Percentiles rank a stretch among this genome's conserved stretches.
Evolutionary conservation across 2,113 vertebrate genomes (phyloP).

Genomic region (Caranx melampygus): DNA sequence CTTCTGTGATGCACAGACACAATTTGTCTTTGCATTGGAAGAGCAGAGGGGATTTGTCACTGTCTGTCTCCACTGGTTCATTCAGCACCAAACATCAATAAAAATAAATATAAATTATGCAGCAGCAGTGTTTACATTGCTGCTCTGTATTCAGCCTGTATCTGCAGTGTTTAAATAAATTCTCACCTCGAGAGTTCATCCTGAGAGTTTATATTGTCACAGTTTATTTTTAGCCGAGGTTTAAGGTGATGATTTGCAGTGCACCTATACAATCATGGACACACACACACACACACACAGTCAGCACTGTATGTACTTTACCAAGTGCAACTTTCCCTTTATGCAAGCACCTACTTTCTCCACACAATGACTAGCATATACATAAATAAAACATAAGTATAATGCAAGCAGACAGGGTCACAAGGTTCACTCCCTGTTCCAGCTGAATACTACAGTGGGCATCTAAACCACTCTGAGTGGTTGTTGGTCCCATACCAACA

Average conservation of each 20-base stretch:
- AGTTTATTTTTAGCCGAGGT: not conserved
- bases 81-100: constrained; percentile 3
- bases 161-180: constrained; percentile 21
- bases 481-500: constrained; percentile 4
- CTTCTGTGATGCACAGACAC: not conserved
- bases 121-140: not conserved
- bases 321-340: constrained; percentile 1
- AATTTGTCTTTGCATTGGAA: not conserved
- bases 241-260: constrained; percentile 14
- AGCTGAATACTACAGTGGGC: constrained; percentile 29
- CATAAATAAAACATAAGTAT: constrained; percentile 52
- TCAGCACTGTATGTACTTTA: constrained; percentile 2
- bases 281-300: not conserved
- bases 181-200: constrained; percentile 15
- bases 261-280: not conserved
- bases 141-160: not conserved
- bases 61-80: constrained; percentile 16
- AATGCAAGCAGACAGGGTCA: constrained; percentile 1
- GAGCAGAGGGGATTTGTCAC: not conserved
- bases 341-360: constrained; percentile 15
- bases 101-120: constrained; percentile 31
- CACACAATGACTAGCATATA: constrained; percentile 36
- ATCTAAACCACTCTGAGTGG: not conserved
- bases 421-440: constrained; percentile 16
- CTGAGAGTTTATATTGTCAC: constrained; percentile 7